Evolutionary conservation across 1,140 invertebrate species (phyloP).

Genomic region (Maniola jurtina): DNA sequence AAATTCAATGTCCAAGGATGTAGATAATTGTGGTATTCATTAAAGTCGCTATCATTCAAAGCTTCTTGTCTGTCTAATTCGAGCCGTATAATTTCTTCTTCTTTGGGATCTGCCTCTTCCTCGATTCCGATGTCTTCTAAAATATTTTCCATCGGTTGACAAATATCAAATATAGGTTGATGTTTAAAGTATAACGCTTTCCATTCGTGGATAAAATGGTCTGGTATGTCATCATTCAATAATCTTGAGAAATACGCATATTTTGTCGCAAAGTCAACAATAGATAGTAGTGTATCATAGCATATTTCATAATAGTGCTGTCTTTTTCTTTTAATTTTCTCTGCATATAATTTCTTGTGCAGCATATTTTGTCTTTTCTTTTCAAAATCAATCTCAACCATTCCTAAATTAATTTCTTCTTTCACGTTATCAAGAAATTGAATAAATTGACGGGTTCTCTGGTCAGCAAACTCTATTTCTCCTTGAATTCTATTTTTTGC

Average conservation of each 20-base stretch:
- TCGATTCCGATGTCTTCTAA: slow-evolving; percentile 49
- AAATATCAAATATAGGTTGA: slow-evolving; percentile 76
- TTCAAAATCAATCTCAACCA: slow-evolving; percentile 77
- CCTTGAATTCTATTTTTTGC: slow-evolving; percentile 74
- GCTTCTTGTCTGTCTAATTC: slow-evolving; percentile 62
- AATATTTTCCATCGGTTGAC: slow-evolving; percentile 58
- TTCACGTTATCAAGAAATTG: slow-evolving; percentile 68
- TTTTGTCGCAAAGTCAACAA: slow-evolving; percentile 78
- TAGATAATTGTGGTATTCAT: slow-evolving; percentile 67
- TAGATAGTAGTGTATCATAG: slow-evolving; percentile 71
- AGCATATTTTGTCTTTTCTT: slow-evolving; percentile 74
- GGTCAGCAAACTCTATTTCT: slow-evolving; percentile 69
- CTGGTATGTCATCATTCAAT: slow-evolving; percentile 65
- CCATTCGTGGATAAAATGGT: slow-evolving; percentile 76
- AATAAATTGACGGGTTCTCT: slow-evolving; percentile 71
- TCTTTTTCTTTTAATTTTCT: slow-evolving; percentile 69
- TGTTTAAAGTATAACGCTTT: slow-evolving; percentile 76
- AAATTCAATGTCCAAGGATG: slow-evolving; percentile 63
- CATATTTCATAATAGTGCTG: slow-evolving; percentile 74
- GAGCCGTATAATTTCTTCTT: slow-evolving; percentile 56
- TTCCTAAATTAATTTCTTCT: slow-evolving; percentile 66
- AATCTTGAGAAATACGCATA: slow-evolving; percentile 72
- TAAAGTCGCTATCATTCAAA: slow-evolving; percentile 66
- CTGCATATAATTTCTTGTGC: slow-evolving; percentile 72
- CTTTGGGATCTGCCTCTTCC: slow-evolving; percentile 42